These are phyloP conservation scores for Aleiodes alternator DNA, from an alignment of 2,888 invertebrate species.

Conservation along the genomic window DNA sequence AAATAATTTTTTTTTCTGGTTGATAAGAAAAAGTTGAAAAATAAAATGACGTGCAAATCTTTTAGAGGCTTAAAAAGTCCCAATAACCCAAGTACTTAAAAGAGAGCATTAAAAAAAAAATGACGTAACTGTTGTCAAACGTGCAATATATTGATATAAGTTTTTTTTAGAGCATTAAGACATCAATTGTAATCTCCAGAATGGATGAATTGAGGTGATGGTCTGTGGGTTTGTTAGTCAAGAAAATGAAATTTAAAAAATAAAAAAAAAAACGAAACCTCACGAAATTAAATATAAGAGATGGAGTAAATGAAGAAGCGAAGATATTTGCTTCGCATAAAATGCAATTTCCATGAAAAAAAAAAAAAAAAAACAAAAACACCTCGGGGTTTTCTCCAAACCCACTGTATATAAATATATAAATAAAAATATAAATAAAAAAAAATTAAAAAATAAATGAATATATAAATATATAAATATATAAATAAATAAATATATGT, in stretches of 20 bases:
- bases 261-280: too few species aligned
- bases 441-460: constrained; percentile 52
- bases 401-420: constrained; percentile 72
- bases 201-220: constrained; percentile 21
- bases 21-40: constrained; percentile 13
- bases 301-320: constrained; percentile 6
- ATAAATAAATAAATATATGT: constrained; percentile 62
- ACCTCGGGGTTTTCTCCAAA: constrained; percentile 50
- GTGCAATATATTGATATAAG: constrained; percentile 75
- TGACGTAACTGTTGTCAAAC: constrained; percentile 74
- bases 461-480: constrained; percentile 39
- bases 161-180: constrained; percentile 55
- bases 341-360: constrained; percentile 25
- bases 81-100: constrained; percentile 72
- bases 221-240: constrained; percentile 26
- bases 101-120: constrained; percentile 34
- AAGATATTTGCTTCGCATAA: constrained; percentile 40
- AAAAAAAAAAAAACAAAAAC: background rate
- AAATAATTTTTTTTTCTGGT: background rate
- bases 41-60: constrained; percentile 41
- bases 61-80: constrained; percentile 59
- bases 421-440: constrained; percentile 61
- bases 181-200: constrained; percentile 27
- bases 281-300: background rate
- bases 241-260: background rate